Evolutionary conservation across 2,888 invertebrate genomes (phyloP).

Genomic region (Leptopilina drosophilae): DNA sequence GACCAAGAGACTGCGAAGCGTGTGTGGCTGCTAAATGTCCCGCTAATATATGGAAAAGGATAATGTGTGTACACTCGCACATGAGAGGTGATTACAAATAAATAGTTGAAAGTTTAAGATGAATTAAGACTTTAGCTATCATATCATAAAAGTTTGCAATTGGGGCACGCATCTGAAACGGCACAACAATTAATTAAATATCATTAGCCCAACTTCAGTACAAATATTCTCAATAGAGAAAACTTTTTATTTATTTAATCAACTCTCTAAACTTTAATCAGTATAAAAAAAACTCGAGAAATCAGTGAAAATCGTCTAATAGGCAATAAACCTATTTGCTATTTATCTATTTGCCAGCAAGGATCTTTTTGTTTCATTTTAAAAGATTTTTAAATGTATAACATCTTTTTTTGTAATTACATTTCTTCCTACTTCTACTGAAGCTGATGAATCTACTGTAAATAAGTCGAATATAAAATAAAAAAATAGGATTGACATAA

Average conservation of each 20-base stretch:
- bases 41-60: slow-evolving; percentile 58
- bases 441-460: too few relatives aligned
- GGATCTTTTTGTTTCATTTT: background rate
- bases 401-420: too few relatives aligned
- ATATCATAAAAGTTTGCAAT: slow-evolving; percentile 2
- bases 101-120: slow-evolving; percentile 26
- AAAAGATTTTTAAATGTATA: background rate
- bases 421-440: too few relatives aligned
- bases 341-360: background rate
- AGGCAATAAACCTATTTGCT: background rate
- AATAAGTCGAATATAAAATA: too few relatives aligned
- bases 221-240: background rate
- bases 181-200: slow-evolving; percentile 2
- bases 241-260: slow-evolving; percentile 1
- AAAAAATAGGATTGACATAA: too few relatives aligned
- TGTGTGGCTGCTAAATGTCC: slow-evolving; percentile 57
- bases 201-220: background rate
- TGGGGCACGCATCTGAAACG: background rate
- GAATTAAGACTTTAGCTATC: background rate
- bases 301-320: background rate
- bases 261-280: background rate
- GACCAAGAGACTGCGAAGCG: slow-evolving; percentile 61
- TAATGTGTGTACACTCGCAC: background rate
- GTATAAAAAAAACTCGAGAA: background rate
- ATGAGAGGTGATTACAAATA: background rate